Evolutionary conservation across 2,113 vertebrate species (phyloP).

Genomic region (Eira barbara): DNA sequence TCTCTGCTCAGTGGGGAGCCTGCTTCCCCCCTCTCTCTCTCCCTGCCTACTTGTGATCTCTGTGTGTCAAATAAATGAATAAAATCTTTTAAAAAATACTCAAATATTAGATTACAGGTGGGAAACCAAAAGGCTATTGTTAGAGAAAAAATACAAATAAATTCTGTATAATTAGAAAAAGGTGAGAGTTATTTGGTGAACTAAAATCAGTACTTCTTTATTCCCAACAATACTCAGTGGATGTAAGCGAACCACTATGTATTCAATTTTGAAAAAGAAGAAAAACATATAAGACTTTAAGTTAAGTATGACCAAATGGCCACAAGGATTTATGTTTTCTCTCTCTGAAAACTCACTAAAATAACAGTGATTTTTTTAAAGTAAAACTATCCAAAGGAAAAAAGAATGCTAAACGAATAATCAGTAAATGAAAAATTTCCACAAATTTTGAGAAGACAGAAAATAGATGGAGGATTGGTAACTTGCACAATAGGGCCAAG

Average conservation of each 20-base stretch:
- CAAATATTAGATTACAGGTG: background rate
- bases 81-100: background rate
- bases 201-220: background rate
- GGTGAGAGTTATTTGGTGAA: background rate
- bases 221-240: background rate
- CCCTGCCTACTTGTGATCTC: too few species aligned
- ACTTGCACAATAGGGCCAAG: background rate
- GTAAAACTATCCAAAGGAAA: background rate
- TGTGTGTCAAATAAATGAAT: too few species aligned
- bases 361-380: constrained; percentile 12
- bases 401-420: background rate
- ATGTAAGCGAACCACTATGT: background rate
- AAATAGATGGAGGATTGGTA: background rate
- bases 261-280: constrained; percentile 14
- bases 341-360: background rate
- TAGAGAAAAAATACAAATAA: background rate
- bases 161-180: background rate
- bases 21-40: too few species aligned
- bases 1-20: too few species aligned
- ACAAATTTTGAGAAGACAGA: background rate
- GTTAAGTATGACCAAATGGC: background rate
- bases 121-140: background rate
- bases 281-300: background rate
- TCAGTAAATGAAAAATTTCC: background rate
- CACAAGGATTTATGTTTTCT: constrained; percentile 1